Evolutionary conservation across 1,140 invertebrate genomes (phyloP), one percentile per base, ranked within the genome.

Genomic region (Triops longicaudatus): DNA sequence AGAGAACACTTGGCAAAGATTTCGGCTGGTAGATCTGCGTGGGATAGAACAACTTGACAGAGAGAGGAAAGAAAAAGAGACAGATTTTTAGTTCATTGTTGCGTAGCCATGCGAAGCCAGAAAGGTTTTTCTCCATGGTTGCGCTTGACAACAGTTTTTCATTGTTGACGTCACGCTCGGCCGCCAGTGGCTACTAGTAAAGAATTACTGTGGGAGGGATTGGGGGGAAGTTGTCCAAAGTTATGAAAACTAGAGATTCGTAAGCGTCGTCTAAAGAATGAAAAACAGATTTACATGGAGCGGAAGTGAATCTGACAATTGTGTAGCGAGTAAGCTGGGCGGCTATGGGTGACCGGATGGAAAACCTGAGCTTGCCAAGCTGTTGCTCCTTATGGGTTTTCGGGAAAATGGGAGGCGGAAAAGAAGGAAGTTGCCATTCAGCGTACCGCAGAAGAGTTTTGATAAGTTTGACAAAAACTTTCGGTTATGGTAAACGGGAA

Each of bases 131-230:
- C 50, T 63, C n/a, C 50, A 63, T 63, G 50, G 50, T 22, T 63
- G 44, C 44, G 44, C 44, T 50, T 63, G 14, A 22, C 50, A 63
- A n/a, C 50, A 10, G n/a, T 63, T 22, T 63, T 63, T 63, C 50
- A 63, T 63, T 63, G 50, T 63, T 63, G 50, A 63, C 50, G 50
- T 63, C 50, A 63, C 50, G 50, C 50, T 63, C 50, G 17, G 14
- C 22, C 17, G 50, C 14, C 14, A 63, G n/a, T 63, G 50, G 50
- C 50, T 63, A 6, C 17, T 63, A n/a, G 50, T 63, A 63, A 63
- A 7, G 50, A 22, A 63, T n/a, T 0, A 17, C 22, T 14, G 50
- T n/a, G 50, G 14, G 7, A 63, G n/a, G 22, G 22, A 63, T 63
- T 6, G 50, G 10, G 44, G n/a, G 14, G 22, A 22, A 22, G 22